Evolutionary conservation across 2,797 vertebrate genomes (phyloP).

Genomic region (Hoplostethus mediterraneus): DNA sequence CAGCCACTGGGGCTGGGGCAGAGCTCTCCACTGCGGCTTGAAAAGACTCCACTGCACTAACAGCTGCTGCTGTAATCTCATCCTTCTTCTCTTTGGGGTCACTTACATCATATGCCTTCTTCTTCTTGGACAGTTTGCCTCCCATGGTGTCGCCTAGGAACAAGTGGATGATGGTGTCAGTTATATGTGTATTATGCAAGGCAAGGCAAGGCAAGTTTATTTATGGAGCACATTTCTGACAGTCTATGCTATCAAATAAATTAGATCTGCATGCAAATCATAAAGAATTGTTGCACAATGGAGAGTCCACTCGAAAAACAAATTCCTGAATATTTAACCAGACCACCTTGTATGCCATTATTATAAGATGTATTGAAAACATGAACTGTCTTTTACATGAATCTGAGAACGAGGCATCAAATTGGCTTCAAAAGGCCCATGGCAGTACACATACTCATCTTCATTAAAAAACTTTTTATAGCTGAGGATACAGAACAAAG

Average conservation of each 20-base stretch:
- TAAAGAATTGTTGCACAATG: neutral
- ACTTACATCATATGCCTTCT: slow-evolving; percentile 97
- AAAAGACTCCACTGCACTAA: slow-evolving; percentile 49
- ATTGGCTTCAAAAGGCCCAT: neutral
- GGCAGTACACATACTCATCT: neutral
- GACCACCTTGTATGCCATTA: neutral
- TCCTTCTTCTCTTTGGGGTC: slow-evolving; percentile 91
- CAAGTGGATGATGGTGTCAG: slow-evolving; percentile 32
- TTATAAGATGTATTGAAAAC: neutral
- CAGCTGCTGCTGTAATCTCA: slow-evolving; percentile 68
- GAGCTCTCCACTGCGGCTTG: slow-evolving; percentile 57
- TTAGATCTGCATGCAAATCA: neutral
- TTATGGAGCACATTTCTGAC: neutral
- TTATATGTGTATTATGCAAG: slow-evolving; percentile 17
- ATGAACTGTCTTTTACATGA: neutral
- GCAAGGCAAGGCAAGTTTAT: too few species aligned
- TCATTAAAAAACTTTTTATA: neutral
- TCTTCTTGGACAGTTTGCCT: slow-evolving; percentile 97
- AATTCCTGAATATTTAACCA: neutral
- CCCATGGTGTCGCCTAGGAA: slow-evolving; percentile 89
- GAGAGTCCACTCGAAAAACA: neutral
- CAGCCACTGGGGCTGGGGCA: slow-evolving; percentile 48
- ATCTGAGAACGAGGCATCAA: neutral
- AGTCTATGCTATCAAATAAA: neutral
- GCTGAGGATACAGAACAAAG: neutral